A percentile compares a stretch with the other conserved stretches of the same genome.
phyloP scores from a whole-genome alignment of 2,888 invertebrate species.

The Tuberolachnus salignus region DNA sequence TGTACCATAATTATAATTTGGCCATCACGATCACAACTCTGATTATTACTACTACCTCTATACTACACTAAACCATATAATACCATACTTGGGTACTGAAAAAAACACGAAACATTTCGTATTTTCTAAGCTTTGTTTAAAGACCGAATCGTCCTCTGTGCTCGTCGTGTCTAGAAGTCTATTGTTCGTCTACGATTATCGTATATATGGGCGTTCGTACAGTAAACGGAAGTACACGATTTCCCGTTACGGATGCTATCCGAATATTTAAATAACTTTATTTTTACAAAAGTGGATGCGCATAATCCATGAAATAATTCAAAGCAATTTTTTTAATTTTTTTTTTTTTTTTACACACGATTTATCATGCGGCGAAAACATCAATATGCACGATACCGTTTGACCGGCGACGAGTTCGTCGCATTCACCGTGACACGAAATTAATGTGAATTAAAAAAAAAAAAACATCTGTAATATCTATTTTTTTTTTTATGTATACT shows the following conservation, averaged over 20 bases:
- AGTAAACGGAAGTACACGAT: conserved; percentile 52
- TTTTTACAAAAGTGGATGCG: neutral
- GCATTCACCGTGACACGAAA: neutral
- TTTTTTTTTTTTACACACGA: conserved; percentile 1
- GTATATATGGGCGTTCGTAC: conserved; percentile 14
- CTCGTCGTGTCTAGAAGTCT: neutral
- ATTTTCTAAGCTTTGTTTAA: conserved; percentile 45
- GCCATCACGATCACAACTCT: conserved; percentile 14
- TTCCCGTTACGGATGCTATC: conserved; percentile 48
- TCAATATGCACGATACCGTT: conserved; percentile 3
- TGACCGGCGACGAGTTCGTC: neutral
- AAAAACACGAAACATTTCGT: neutral
- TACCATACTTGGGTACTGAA: neutral
- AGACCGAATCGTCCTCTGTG: conserved; percentile 28
- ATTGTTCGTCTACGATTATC: neutral
- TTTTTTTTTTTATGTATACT: conserved; percentile 2
- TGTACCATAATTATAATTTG: conserved; percentile 7
- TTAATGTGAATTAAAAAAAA: neutral
- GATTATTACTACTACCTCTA: neutral
- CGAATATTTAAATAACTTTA: conserved; percentile 44
- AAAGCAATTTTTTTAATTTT: neutral
- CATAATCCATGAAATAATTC: conserved; percentile 1
- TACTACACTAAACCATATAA: neutral
- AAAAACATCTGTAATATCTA: neutral
- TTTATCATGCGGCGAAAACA: conserved; percentile 10